phyloP scores from a whole-genome alignment of 2,797 vertebrate species.

The Gobio occitaniae region DNA sequence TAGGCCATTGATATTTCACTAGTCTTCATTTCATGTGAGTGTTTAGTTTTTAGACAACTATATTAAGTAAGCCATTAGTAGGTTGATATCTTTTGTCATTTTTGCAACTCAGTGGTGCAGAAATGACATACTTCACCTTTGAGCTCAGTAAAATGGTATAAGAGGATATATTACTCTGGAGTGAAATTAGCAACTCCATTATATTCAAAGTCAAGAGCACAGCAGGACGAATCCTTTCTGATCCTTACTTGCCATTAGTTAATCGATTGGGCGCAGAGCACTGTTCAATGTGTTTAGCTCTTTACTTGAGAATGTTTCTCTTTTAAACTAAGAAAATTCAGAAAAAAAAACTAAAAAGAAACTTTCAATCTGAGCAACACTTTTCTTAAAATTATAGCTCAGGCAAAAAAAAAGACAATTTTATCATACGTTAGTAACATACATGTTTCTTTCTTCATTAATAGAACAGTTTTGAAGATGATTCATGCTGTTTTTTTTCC shows the following conservation, averaged over 20 bases:
- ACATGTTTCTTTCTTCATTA: background rate
- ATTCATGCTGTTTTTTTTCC: background rate
- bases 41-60: background rate
- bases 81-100: background rate
- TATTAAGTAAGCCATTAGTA: background rate
- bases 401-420: background rate
- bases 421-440: background rate
- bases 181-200: conserved; percentile 29
- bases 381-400: background rate
- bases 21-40: background rate
- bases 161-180: background rate
- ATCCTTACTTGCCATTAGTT: conserved; percentile 18
- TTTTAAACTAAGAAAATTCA: conserved; percentile 15
- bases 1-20: background rate
- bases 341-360: conserved; percentile 3
- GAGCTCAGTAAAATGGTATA: background rate
- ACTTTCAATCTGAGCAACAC: background rate
- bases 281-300: conserved; percentile 26
- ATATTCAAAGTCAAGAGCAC: conserved; percentile 37
- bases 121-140: background rate
- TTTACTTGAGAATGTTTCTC: conserved; percentile 10
- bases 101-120: background rate
- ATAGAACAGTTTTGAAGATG: background rate
- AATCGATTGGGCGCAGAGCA: conserved; percentile 46
- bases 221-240: conserved; percentile 30